Evolutionary conservation across 1,140 invertebrate species (phyloP), one percentile per base, ranked within the genome.

Genomic region (Bursaphelenchus mucronatus): DNA sequence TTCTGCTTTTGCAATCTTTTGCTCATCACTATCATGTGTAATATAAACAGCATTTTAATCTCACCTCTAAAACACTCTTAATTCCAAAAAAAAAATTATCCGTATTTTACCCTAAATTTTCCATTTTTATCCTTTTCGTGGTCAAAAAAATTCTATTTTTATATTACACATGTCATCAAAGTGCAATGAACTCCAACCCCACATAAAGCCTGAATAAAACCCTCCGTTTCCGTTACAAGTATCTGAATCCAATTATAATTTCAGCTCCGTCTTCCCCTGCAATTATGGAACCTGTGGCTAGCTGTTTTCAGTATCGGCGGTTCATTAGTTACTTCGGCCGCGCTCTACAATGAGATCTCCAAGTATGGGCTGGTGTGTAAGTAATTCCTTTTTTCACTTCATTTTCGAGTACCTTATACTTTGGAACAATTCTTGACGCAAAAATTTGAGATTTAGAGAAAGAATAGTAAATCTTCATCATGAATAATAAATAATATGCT

Each of bases 231-330:
- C 30, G 30, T 30, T 30, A 30, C 30, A 30, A 30, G 30, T 30
- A 5, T 5, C 30, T 3, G 2, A 30, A 30, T 30, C 30, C 30
- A 30, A 30, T 50, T 9, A 39, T 87, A 88, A 77, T 95, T 90
- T 83, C 88, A 95, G 80, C 83, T 97, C 9, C 85, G 90, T 67
- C 87, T 88, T 15, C 86, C 89, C 7, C 84, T 98, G 10, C 88
- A 88, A 57, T 78, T 91, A 70, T 98, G 95, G 95, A 97, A 96
- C 84, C 88, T 89, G 49, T 82, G 88, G 67, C 82, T 98, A 66
- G 94, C 93, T 3, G 83, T 89, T 15, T 97, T 97, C 84, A 94
- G 91, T 13, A 81, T 81, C 46, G 40, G 51, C 79, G 92, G 94
- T 52, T 85, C 95, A 10, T 10, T 74, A 19, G 64, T 76, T 21